Percentiles rank a stretch among this genome's conserved stretches.
phyloP scores from a whole-genome alignment of 1,140 invertebrate species.

The Drosophila albomicans region DNA sequence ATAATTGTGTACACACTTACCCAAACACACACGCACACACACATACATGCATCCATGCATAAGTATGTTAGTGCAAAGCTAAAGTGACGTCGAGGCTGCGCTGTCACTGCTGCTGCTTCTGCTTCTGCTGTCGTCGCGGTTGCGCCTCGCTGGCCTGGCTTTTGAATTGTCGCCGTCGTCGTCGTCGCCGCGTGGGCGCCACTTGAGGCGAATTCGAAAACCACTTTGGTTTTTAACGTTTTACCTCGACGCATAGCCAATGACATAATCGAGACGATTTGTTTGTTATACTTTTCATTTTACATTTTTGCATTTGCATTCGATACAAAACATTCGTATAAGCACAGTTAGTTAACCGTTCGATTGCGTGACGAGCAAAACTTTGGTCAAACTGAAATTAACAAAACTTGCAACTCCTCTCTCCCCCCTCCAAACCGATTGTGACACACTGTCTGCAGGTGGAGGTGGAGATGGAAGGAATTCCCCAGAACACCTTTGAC shows the following conservation, averaged over 20 bases:
- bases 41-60: slow-evolving; percentile 7
- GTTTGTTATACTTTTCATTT: slow-evolving; percentile 12
- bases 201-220: slow-evolving; percentile 49
- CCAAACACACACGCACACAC: background rate
- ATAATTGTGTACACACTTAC: slow-evolving; percentile 17
- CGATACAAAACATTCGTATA: slow-evolving; percentile 27
- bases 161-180: slow-evolving; percentile 46
- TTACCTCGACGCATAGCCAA: slow-evolving; percentile 34
- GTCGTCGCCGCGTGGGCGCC: slow-evolving; percentile 59
- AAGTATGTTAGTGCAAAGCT: slow-evolving; percentile 5
- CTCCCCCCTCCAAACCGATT: background rate
- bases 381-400: slow-evolving; percentile 26
- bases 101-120: slow-evolving; percentile 24
- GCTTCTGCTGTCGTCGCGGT: slow-evolving; percentile 55
- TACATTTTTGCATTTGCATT: slow-evolving; percentile 42
- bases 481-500: slow-evolving; percentile 12
- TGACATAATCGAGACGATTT: slow-evolving; percentile 51
- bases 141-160: slow-evolving; percentile 67
- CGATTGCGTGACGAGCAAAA: slow-evolving; percentile 30
- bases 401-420: slow-evolving; percentile 1
- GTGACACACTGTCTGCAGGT: slow-evolving; percentile 1
- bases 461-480: background rate
- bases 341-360: slow-evolving; percentile 25
- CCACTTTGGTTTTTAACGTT: slow-evolving; percentile 24
- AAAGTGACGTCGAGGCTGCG: slow-evolving; percentile 38